Percentiles rank a stretch among this genome's conserved stretches.
Conservation (phyloP, 2,797 vertebrate species). For the Anabacerthia variegaticeps region DNA sequence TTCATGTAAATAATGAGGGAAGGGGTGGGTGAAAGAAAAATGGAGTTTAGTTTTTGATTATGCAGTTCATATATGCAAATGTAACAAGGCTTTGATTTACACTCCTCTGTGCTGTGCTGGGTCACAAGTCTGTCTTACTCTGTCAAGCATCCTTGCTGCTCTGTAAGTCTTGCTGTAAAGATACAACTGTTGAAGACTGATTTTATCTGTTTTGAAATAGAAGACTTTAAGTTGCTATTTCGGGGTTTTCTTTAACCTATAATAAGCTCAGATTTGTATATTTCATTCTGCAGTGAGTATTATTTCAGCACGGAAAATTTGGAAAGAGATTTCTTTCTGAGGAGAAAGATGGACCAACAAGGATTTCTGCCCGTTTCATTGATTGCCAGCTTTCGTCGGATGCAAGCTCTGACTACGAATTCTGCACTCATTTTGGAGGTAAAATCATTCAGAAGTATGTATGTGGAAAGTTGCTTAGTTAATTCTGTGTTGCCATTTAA, state of each 20-base stretch:
- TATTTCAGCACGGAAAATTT: conserved; percentile 97
- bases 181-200: neutral
- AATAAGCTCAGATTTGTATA: neutral
- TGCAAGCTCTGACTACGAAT: conserved; percentile 93
- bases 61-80: neutral
- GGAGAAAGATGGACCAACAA: conserved; percentile 92
- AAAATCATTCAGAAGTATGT: neutral
- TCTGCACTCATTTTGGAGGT: conserved; percentile 91
- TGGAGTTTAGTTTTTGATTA: neutral
- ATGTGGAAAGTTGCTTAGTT: neutral
- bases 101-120: neutral
- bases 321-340: conserved; percentile 94
- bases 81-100: neutral
- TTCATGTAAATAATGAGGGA: conserved; percentile 46
- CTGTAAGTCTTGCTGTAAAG: neutral
- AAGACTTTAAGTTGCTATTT: neutral
- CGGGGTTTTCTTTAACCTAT: neutral
- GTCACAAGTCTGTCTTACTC: neutral
- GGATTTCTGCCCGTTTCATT: conserved; percentile 94
- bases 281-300: conserved; percentile 86
- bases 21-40: neutral
- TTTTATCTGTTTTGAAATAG: neutral
- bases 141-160: neutral
- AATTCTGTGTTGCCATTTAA: neutral
- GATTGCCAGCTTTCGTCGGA: conserved; percentile 92